Percentiles rank a stretch among this genome's conserved stretches.
Conservation (phyloP, 2,888 invertebrate species). For the Oxycera nigricornis region DNA sequence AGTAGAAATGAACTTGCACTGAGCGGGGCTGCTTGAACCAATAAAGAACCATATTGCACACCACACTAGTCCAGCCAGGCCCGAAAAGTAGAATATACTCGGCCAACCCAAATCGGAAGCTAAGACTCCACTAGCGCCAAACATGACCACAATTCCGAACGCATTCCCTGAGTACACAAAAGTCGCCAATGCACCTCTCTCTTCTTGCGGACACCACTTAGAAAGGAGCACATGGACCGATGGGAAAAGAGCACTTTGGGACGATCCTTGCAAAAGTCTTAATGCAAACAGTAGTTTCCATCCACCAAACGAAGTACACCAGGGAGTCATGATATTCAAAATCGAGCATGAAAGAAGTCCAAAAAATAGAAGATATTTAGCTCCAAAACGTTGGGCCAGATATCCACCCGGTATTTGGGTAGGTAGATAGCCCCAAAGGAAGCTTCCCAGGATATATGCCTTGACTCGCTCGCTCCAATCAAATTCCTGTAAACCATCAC, state of each 20-base stretch:
- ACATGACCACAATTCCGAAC: conserved; percentile 78
- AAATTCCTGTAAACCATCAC: conserved; percentile 64
- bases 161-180: conserved; percentile 76
- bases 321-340: conserved; percentile 72
- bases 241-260: conserved; percentile 73
- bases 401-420: conserved; percentile 72
- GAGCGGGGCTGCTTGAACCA: conserved; percentile 72
- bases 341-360: conserved; percentile 69
- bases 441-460: conserved; percentile 69
- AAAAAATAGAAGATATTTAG: conserved; percentile 67
- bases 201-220: conserved; percentile 73
- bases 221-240: conserved; percentile 73
- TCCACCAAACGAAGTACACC: conserved; percentile 69
- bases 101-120: conserved; percentile 80
- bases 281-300: conserved; percentile 68
- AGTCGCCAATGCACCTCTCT: conserved; percentile 73
- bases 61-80: conserved; percentile 70
- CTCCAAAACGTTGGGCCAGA: conserved; percentile 75
- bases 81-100: conserved; percentile 78
- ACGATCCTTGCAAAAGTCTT: conserved; percentile 72
- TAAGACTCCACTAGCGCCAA: conserved; percentile 76
- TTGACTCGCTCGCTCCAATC: conserved; percentile 67
- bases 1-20: conserved; percentile 67
- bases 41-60: conserved; percentile 67
- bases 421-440: conserved; percentile 73